Evolutionary conservation across 2,888 invertebrate genomes (phyloP).

Genomic region (Cerastoderma edule): DNA sequence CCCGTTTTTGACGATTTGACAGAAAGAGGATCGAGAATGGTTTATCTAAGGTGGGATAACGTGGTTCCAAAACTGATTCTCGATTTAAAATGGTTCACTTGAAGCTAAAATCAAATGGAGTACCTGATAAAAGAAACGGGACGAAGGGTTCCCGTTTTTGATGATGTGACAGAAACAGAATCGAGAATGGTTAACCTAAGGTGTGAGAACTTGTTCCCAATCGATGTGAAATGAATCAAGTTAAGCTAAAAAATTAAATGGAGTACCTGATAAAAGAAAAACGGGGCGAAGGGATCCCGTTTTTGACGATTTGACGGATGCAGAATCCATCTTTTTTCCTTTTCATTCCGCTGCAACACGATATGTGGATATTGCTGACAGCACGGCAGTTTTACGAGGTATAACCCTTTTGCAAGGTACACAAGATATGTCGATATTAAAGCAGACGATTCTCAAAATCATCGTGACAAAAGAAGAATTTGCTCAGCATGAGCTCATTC

Average conservation of each 20-base stretch:
- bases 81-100: background rate
- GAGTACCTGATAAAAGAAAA: too few relatives aligned
- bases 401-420: too few relatives aligned
- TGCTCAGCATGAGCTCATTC: too few relatives aligned
- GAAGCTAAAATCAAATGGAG: background rate
- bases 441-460: too few relatives aligned
- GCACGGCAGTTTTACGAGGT: constrained; percentile 6
- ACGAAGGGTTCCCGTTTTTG: too few relatives aligned
- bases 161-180: background rate
- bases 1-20: too few relatives aligned
- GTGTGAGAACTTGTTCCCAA: background rate
- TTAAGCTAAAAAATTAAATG: background rate
- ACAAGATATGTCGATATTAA: too few relatives aligned
- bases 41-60: background rate
- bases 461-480: too few relatives aligned
- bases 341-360: background rate
- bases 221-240: background rate
- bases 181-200: background rate
- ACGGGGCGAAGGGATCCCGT: too few relatives aligned
- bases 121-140: too few relatives aligned
- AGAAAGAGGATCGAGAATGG: background rate
- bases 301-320: background rate
- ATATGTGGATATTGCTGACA: constrained; percentile 6
- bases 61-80: too few relatives aligned
- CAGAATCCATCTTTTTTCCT: background rate